Conservation (phyloP, 1,140 invertebrate species). For the Capitella teleta region DNA sequence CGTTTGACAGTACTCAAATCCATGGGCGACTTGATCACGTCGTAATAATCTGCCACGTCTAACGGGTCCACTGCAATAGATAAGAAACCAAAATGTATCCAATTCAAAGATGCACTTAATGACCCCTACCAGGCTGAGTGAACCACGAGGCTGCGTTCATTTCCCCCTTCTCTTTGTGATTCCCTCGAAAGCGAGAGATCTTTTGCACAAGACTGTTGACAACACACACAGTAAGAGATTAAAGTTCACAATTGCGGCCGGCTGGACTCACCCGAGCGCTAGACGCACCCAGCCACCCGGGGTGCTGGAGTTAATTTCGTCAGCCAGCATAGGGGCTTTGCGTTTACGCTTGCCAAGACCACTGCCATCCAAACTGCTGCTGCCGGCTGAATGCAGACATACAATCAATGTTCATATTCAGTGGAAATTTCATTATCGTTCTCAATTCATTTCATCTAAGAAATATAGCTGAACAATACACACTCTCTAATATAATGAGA, state of each 20-base stretch:
- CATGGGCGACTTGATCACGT: constrained; percentile 96
- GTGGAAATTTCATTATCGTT: no score
- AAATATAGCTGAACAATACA: no score
- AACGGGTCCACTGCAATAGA: constrained; percentile 3
- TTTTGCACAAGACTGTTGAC: constrained; percentile 17
- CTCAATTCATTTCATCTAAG: no score
- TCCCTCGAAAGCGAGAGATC: constrained; percentile 31
- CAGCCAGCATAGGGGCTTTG: constrained; percentile 21
- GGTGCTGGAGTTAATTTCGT: constrained; percentile 17
- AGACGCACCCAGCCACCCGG: constrained; percentile 22
- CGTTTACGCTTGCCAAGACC: constrained; percentile 29
- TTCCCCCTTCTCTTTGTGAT: constrained; percentile 33
- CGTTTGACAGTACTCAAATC: constrained; percentile 88
- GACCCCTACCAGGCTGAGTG: constrained; percentile 29
- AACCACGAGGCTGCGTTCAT: constrained; percentile 40
- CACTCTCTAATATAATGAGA: no score
- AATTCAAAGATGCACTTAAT: not conserved
- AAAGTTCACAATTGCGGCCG: not conserved
- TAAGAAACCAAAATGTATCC: not conserved
- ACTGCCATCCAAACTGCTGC: no score
- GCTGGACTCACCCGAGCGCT: constrained; percentile 20
- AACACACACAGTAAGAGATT: not conserved
- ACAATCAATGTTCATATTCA: no score
- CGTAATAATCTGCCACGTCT: constrained; percentile 89
- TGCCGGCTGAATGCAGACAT: no score